Conservation (phyloP, 2,888 invertebrate species). For the Macaria liturata region DNA sequence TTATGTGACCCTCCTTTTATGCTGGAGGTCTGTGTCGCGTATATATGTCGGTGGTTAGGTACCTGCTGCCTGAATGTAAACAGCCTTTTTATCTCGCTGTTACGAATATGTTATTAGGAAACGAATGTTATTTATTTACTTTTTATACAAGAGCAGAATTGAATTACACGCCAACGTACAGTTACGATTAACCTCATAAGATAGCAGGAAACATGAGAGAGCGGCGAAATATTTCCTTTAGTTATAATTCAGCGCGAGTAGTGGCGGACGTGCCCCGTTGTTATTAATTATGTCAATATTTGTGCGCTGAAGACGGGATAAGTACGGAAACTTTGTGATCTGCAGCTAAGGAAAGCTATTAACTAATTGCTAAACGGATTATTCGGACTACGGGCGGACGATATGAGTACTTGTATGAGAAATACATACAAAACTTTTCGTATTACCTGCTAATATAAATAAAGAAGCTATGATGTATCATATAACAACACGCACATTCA, state of each 20-base stretch:
- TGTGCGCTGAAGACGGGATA: slow-evolving; percentile 64
- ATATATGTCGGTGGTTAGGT: slow-evolving; percentile 2
- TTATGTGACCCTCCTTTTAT: slow-evolving; percentile 19
- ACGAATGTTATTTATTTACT: slow-evolving; percentile 11
- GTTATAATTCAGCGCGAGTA: slow-evolving; percentile 59
- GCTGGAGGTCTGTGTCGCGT: slow-evolving; percentile 9
- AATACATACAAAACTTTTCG: too few species aligned
- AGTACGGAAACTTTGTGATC: slow-evolving; percentile 60
- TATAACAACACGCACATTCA: too few species aligned
- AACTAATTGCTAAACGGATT: slow-evolving; percentile 55
- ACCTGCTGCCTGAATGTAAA: slow-evolving; percentile 9
- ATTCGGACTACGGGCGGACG: slow-evolving; percentile 34
- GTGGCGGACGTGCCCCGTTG: slow-evolving; percentile 60
- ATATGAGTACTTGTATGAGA: not conserved
- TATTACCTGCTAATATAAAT: too few species aligned
- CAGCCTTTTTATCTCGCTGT: slow-evolving; percentile 5
- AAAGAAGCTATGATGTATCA: too few species aligned
- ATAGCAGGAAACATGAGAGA: slow-evolving; percentile 32
- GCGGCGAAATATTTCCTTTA: slow-evolving; percentile 42
- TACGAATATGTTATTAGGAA: slow-evolving; percentile 14
- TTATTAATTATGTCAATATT: slow-evolving; percentile 75
- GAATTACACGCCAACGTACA: slow-evolving; percentile 21
- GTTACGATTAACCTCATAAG: slow-evolving; percentile 27
- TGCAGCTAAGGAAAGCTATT: slow-evolving; percentile 51
- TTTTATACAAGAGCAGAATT: slow-evolving; percentile 14